Conservation (phyloP, 2,888 invertebrate species). For the Gasteruption jaculator region DNA sequence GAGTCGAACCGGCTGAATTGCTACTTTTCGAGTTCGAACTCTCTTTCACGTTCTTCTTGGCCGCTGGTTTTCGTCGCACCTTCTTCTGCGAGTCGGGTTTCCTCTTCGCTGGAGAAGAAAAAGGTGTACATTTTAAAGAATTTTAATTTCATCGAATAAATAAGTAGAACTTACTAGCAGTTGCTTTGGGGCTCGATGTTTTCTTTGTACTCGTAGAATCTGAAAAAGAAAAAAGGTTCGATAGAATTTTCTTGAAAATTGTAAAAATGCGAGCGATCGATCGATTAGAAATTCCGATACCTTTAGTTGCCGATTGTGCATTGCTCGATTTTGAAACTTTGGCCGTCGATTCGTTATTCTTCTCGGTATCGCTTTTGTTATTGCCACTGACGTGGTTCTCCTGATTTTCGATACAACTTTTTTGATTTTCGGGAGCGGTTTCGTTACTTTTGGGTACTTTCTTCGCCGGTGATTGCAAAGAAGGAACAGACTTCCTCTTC, state of each 20-base stretch:
- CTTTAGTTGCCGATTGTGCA: too few relatives aligned
- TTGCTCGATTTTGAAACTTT: too few relatives aligned
- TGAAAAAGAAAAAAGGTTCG: too few relatives aligned
- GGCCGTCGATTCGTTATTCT: too few relatives aligned
- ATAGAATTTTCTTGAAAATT: too few relatives aligned
- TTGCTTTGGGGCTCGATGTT: slow-evolving; percentile 8
- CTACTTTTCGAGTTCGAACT: slow-evolving; percentile 18
- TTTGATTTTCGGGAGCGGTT: slow-evolving; percentile 25
- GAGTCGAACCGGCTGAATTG: too few relatives aligned
- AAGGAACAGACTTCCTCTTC: slow-evolving; percentile 30
- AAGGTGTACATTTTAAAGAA: slow-evolving; percentile 1
- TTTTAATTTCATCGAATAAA: background rate
- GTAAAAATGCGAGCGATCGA: too few relatives aligned
- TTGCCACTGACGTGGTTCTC: slow-evolving; percentile 42
- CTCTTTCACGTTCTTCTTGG: slow-evolving; percentile 25
- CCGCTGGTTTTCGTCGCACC: slow-evolving; percentile 34
- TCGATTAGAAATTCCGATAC: too few relatives aligned
- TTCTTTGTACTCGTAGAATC: too few relatives aligned
- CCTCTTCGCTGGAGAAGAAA: slow-evolving; percentile 22
- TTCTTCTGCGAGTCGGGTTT: slow-evolving; percentile 34
- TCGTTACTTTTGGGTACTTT: slow-evolving; percentile 24
- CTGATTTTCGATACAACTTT: slow-evolving; percentile 41
- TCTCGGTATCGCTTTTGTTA: slow-evolving; percentile 30
- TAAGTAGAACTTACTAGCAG: slow-evolving; percentile 17
- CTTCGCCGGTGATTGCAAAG: slow-evolving; percentile 24